Conservation (phyloP, 92 coral and sea anemone genomes). For the Isaurus tuberculatus region DNA sequence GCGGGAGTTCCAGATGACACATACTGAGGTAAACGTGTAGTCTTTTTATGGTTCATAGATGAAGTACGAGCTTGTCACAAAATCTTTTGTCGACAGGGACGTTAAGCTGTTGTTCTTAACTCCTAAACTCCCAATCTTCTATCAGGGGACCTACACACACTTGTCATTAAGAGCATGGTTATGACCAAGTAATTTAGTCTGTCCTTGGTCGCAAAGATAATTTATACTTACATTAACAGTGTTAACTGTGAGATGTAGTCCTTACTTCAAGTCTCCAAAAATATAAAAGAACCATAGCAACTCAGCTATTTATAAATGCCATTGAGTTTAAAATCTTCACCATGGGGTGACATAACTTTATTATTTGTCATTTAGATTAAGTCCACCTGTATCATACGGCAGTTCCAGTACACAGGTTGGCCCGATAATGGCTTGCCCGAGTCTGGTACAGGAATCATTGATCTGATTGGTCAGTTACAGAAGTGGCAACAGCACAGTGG, state of each 20-base stretch:
- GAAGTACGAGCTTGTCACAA: no score
- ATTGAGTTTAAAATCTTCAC: no score
- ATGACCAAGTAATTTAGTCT: no score
- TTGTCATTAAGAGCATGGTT: no score
- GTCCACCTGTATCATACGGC: conserved; percentile 80
- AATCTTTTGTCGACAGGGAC: no score
- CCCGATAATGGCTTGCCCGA: conserved; percentile 86
- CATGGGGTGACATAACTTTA: neutral
- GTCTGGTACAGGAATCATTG: conserved; percentile 86
- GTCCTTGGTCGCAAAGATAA: no score
- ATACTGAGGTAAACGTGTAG: conserved; percentile 78
- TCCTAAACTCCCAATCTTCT: neutral
- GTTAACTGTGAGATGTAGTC: no score
- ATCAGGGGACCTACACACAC: no score
- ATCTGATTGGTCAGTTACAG: conserved; percentile 88
- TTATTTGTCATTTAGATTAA: conserved; percentile 66
- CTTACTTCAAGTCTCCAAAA: no score
- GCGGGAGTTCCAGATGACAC: conserved; percentile 82
- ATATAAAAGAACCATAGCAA: no score
- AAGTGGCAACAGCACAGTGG: conserved; percentile 97
- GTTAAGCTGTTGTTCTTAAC: neutral
- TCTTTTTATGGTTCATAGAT: neutral
- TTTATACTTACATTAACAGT: no score
- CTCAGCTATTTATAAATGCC: neutral
- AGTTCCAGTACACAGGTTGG: conserved; percentile 90